Evolutionary conservation across 2,113 vertebrate species (phyloP).

Genomic region (Tapirus terrestris): DNA sequence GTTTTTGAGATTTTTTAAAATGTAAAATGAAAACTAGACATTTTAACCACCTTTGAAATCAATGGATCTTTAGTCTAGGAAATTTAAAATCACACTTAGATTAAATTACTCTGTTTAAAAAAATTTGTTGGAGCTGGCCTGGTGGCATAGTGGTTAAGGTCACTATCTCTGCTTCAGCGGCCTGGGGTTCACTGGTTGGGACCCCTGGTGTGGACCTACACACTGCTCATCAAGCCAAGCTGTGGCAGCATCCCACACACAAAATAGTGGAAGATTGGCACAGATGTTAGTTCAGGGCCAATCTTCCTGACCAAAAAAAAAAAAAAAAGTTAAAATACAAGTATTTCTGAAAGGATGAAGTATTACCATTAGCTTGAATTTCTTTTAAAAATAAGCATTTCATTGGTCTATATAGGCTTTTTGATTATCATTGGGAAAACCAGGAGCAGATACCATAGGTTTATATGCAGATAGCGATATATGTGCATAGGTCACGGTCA

Average conservation of each 20-base stretch:
- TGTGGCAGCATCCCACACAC: too few species aligned
- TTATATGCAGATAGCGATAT: not conserved
- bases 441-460: not conserved
- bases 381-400: not conserved
- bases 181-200: too few species aligned
- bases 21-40: not conserved
- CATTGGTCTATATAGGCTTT: not conserved
- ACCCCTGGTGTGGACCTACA: too few species aligned
- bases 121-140: not conserved
- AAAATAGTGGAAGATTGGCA: too few species aligned
- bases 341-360: not conserved
- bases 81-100: constrained; percentile 12
- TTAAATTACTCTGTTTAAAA: not conserved
- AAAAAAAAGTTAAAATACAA: not conserved
- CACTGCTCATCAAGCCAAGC: too few species aligned
- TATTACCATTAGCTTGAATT: not conserved
- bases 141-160: too few species aligned
- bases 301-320: too few species aligned
- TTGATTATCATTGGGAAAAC: not conserved
- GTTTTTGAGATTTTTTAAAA: not conserved
- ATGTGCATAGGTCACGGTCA: not conserved
- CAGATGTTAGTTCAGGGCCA: too few species aligned
- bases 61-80: not conserved
- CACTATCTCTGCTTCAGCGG: too few species aligned
- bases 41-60: not conserved